These are phyloP conservation scores for Pristionchus entomophagus DNA, from an alignment of 2,888 invertebrate species.

Conservation along the genomic window DNA sequence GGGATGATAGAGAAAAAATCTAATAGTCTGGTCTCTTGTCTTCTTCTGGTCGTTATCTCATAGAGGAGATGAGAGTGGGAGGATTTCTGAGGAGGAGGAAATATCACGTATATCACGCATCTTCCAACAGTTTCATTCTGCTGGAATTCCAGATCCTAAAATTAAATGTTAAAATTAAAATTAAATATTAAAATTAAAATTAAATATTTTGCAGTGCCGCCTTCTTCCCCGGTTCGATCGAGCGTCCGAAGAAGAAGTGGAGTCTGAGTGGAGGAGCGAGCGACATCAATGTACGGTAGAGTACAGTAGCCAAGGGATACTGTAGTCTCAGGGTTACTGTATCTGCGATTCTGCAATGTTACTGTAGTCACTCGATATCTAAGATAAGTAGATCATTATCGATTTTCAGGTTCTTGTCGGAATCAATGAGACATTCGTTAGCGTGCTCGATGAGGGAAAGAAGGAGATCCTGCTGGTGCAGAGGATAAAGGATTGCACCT, in stretches of 20 bases:
- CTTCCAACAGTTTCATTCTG: too few species aligned
- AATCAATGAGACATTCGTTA: conserved; percentile 89
- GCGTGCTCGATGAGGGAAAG: conserved; percentile 88
- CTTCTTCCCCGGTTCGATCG: conserved; percentile 62
- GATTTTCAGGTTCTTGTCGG: conserved; percentile 85
- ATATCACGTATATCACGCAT: too few species aligned
- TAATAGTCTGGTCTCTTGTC: too few species aligned
- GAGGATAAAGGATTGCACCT: conserved; percentile 64
- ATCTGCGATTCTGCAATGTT: not conserved
- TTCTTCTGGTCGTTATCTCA: too few species aligned
- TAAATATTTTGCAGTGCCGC: conserved; percentile 53
- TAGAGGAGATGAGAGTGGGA: too few species aligned
- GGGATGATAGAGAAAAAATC: too few species aligned
- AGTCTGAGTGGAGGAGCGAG: conserved; percentile 22
- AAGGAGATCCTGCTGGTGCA: conserved; percentile 64
- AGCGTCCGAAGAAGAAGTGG: conserved; percentile 52
- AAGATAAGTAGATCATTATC: not conserved
- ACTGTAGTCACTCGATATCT: not conserved
- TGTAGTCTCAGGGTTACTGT: not conserved
- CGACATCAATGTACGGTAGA: conserved; percentile 41
- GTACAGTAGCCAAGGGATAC: conserved; percentile 6
- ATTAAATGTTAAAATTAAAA: too few species aligned
- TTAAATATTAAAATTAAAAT: too few species aligned
- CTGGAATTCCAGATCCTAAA: too few species aligned
- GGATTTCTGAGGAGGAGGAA: too few species aligned